Conservation (phyloP, 35 echinoderm and acorn worm genomes). For the Eucidaris tribuloides region DNA sequence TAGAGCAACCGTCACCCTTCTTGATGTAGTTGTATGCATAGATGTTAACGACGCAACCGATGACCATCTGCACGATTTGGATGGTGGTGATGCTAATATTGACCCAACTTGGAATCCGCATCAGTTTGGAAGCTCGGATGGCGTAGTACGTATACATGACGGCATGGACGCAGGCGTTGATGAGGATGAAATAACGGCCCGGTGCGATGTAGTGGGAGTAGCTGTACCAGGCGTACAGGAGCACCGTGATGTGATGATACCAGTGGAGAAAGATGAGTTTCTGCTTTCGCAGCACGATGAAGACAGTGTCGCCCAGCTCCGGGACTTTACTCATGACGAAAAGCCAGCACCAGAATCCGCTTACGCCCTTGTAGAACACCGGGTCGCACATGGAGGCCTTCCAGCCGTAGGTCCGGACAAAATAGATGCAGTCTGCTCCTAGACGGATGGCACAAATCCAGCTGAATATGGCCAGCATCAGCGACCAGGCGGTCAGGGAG, state of each 20-base stretch:
- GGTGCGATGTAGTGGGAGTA: conserved; percentile 65
- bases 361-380: conserved; percentile 68
- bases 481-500: conserved; percentile 66
- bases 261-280: conserved; percentile 86
- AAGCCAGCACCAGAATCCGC: conserved; percentile 81
- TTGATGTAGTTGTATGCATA: conserved; percentile 59
- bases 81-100: conserved; percentile 66
- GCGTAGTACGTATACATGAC: conserved; percentile 92
- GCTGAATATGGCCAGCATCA: conserved; percentile 67
- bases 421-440: conserved; percentile 45
- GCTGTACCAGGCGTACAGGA: conserved; percentile 88
- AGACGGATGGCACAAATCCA: conserved; percentile 62
- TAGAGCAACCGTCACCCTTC: conserved; percentile 64
- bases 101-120: conserved; percentile 68
- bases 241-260: conserved; percentile 92
- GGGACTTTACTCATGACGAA: conserved; percentile 84
- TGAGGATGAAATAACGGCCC: conserved; percentile 73
- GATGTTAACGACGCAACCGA: conserved; percentile 72
- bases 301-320: conserved; percentile 75
- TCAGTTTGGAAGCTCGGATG: conserved; percentile 53
- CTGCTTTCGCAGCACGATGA: conserved; percentile 88
- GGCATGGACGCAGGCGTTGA: conserved; percentile 86
- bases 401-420: conserved; percentile 67
- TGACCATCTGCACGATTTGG: conserved; percentile 74
- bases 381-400: conserved; percentile 86